Percentiles rank a stretch among this genome's conserved stretches.
Evolutionary conservation across 1,140 invertebrate species (phyloP).

Genomic region (Vanessa atalanta): DNA sequence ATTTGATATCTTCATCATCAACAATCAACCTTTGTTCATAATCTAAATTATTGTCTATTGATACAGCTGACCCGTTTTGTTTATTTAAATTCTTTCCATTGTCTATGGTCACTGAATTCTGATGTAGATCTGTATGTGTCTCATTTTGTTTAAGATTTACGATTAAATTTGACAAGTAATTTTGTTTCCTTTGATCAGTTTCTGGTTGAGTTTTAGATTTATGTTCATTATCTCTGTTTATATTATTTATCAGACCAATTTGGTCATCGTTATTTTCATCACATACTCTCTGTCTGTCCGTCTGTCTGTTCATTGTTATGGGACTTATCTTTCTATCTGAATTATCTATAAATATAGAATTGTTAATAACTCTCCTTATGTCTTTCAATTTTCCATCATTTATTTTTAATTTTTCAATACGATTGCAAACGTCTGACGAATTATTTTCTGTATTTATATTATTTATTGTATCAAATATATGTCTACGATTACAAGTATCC

Average conservation of each 20-base stretch:
- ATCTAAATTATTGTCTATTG: slow-evolving; percentile 11
- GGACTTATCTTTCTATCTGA: too few species aligned
- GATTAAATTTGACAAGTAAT: too few species aligned
- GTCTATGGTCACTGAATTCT: neutral
- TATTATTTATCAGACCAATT: too few species aligned
- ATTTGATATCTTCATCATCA: slow-evolving; percentile 34
- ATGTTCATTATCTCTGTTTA: too few species aligned
- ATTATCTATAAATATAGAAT: neutral
- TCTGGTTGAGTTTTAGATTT: too few species aligned
- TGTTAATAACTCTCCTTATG: neutral
- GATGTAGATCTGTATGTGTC: too few species aligned
- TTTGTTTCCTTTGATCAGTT: too few species aligned
- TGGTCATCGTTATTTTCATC: too few species aligned
- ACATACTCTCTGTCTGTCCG: too few species aligned
- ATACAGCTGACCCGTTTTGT: neutral
- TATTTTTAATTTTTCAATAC: slow-evolving; percentile 2
- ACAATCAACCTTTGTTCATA: slow-evolving; percentile 43
- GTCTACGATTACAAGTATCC: neutral
- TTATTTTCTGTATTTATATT: neutral
- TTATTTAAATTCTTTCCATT: neutral
- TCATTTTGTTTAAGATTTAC: too few species aligned
- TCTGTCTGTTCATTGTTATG: too few species aligned
- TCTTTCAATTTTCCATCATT: neutral
- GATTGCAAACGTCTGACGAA: neutral
- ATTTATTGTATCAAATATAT: neutral